Evolutionary conservation across 2,113 vertebrate genomes (phyloP).

Genomic region (Rhinopithecus roxellana): DNA sequence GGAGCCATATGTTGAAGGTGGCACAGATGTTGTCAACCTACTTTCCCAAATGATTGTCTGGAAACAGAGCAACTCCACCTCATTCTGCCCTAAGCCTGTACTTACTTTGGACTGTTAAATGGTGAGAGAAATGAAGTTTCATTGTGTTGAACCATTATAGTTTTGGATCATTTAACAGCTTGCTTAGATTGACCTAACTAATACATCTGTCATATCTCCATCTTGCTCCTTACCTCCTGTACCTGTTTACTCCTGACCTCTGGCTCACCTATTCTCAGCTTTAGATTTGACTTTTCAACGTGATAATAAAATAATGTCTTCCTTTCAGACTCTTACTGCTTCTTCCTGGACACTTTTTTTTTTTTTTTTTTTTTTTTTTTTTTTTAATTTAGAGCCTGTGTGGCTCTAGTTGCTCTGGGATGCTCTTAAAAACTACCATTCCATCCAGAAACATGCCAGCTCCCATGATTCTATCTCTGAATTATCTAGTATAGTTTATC

Average conservation of each 20-base stretch:
- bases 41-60: neutral
- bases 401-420: neutral
- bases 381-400: neutral
- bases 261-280: neutral
- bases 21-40: neutral
- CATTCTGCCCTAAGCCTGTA: neutral
- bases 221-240: neutral
- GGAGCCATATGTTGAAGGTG: neutral
- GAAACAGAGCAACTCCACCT: neutral
- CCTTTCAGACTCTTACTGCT: neutral
- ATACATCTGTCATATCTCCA: neutral
- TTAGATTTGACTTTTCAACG: neutral
- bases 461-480: neutral
- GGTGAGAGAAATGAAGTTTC: neutral
- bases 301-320: neutral
- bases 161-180: slow-evolving; percentile 2
- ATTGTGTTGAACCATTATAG: neutral
- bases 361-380: no score
- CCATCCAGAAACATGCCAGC: neutral
- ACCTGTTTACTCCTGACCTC: neutral
- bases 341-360: neutral
- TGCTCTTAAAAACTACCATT: neutral
- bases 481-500: neutral
- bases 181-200: neutral
- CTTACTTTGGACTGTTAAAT: neutral